phyloP scores from a whole-genome alignment of 92 coral and sea anemone genomes.

The Bergia puertoricense region DNA sequence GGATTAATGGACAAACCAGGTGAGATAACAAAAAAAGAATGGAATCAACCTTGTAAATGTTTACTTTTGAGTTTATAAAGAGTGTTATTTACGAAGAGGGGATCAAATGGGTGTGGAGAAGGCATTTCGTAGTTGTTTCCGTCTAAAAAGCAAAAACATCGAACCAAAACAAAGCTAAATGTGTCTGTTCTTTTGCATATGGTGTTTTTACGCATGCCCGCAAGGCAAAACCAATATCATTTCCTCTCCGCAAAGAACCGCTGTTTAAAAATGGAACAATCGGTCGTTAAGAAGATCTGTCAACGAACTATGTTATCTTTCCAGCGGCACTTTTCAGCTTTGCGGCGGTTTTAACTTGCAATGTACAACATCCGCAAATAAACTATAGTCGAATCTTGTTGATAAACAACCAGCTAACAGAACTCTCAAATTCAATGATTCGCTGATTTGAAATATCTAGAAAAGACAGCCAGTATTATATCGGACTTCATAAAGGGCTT shows the following conservation, averaged over 20 bases:
- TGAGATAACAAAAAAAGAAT: too few species aligned
- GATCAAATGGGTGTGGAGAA: background rate
- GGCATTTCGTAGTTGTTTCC: background rate
- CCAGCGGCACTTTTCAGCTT: background rate
- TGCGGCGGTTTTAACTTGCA: background rate
- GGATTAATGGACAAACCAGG: too few species aligned
- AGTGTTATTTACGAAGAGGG: background rate
- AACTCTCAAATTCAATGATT: background rate
- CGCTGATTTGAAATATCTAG: background rate
- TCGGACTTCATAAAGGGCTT: background rate
- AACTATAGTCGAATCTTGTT: background rate
- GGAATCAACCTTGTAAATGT: background rate
- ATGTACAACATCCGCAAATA: background rate
- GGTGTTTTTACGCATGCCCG: slow-evolving; percentile 11
- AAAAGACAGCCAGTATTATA: background rate
- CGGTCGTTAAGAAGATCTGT: slow-evolving; percentile 19
- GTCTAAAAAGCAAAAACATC: background rate
- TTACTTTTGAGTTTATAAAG: background rate
- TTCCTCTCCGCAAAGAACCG: slow-evolving; percentile 11
- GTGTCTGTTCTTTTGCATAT: background rate
- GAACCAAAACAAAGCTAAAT: slow-evolving; percentile 5
- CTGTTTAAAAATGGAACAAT: background rate
- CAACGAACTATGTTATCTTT: slow-evolving; percentile 27
- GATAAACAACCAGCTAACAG: slow-evolving; percentile 1
- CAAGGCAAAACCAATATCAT: slow-evolving; percentile 13